phyloP scores from a whole-genome alignment of 2,113 vertebrate species.

The Chauna torquata region DNA sequence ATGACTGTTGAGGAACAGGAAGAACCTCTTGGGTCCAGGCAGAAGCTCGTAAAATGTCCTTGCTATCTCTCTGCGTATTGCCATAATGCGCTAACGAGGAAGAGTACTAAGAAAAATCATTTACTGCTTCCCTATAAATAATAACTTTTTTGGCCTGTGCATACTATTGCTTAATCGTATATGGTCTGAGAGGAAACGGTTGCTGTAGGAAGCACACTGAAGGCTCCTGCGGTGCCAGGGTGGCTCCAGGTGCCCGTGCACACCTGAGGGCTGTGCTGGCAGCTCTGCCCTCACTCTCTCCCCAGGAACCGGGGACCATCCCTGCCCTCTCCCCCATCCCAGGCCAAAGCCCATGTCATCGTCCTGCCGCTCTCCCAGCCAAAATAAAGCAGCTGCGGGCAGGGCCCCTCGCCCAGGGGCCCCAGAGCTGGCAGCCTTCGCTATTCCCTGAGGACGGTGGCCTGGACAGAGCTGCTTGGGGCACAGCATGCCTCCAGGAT shows the following conservation, averaged over 20 bases:
- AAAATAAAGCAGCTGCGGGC: rapidly evolving
- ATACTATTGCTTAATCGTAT: neutral
- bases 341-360: neutral
- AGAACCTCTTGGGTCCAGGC: neutral
- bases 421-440: rapidly evolving
- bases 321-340: neutral
- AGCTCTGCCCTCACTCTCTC: neutral
- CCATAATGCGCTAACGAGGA: neutral
- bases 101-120: neutral
- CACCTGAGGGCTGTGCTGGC: neutral
- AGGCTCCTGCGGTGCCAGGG: rapidly evolving
- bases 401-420: neutral
- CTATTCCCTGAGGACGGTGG: neutral
- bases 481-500: neutral
- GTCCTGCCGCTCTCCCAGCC: neutral
- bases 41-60: neutral
- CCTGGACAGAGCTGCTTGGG: neutral
- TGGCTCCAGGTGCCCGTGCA: neutral
- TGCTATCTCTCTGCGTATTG: neutral
- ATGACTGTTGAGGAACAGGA: neutral
- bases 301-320: rapidly evolving
- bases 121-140: neutral
- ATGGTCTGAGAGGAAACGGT: neutral
- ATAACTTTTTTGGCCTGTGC: neutral
- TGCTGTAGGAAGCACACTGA: rapidly evolving